Evolutionary conservation across 2,113 vertebrate species (phyloP).

Genomic region (Sorex araneus): DNA sequence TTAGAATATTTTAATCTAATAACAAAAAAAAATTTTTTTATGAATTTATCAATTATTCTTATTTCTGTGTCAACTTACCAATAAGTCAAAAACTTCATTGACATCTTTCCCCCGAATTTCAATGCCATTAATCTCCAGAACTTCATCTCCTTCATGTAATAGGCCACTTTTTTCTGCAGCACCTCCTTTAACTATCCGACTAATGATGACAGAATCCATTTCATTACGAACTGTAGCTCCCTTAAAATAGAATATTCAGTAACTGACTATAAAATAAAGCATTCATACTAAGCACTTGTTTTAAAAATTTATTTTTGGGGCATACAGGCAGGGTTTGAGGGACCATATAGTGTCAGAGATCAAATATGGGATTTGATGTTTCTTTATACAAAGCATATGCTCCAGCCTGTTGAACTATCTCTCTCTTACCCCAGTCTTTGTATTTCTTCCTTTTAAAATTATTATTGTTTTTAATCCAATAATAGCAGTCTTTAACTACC

Average conservation of each 20-base stretch:
- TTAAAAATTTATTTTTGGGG: background rate
- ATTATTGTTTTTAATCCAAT: constrained; percentile 22
- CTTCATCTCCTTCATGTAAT: constrained; percentile 97
- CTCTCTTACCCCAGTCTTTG: background rate
- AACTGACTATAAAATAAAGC: constrained; percentile 50
- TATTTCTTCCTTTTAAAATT: constrained; percentile 45
- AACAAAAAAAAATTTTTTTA: background rate
- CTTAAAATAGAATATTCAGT: constrained; percentile 85
- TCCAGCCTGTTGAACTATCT: background rate
- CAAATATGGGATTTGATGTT: no score
- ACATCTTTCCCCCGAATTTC: constrained; percentile 96
- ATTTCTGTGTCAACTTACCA: constrained; percentile 91
- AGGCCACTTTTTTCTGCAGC: constrained; percentile 96
- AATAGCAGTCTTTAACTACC: constrained; percentile 56
- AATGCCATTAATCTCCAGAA: constrained; percentile 96
- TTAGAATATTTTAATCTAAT: constrained; percentile 41
- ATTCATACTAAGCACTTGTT: background rate
- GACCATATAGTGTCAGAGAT: no score
- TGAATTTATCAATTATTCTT: constrained; percentile 39
- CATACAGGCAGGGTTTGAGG: no score
- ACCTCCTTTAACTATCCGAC: constrained; percentile 97
- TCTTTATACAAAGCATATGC: no score
- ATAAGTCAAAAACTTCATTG: constrained; percentile 96
- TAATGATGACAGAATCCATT: constrained; percentile 97
- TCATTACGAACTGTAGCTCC: constrained; percentile 98